Conservation (phyloP, 2,113 vertebrate species). For the Hipposideros armiger region DNA sequence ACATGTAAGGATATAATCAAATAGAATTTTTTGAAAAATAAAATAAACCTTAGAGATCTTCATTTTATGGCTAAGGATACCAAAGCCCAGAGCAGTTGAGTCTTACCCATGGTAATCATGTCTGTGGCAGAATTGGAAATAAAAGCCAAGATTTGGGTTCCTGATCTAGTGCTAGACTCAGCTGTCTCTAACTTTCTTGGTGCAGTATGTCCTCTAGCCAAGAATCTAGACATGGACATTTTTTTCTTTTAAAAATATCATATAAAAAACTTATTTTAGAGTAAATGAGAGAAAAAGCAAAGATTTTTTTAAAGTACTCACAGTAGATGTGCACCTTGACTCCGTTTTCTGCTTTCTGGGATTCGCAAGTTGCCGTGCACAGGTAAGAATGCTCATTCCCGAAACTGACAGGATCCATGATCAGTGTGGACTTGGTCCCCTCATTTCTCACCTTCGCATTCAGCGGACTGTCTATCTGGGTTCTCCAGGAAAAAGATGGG, state of each 20-base stretch:
- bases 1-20: background rate
- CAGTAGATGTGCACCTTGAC: conserved; percentile 87
- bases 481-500: conserved; percentile 87
- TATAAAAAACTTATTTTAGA: background rate
- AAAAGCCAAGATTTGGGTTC: background rate
- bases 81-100: background rate
- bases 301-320: conserved; percentile 82
- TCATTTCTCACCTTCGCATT: conserved; percentile 70
- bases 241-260: background rate
- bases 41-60: background rate
- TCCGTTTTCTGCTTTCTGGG: conserved; percentile 70
- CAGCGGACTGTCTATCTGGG: conserved; percentile 86
- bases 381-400: conserved; percentile 85
- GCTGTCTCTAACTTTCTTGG: background rate
- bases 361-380: conserved; percentile 84
- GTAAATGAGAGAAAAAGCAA: background rate
- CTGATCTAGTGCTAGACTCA: background rate
- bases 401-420: conserved; percentile 82
- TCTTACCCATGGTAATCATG: background rate
- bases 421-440: conserved; percentile 79
- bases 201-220: background rate
- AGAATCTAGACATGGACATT: background rate
- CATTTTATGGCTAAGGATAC: background rate
- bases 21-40: background rate
- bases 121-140: background rate